Base-by-base conservation (phyloP, 2,113 vertebrate genomes). In the Amazona guildingii region DNA sequence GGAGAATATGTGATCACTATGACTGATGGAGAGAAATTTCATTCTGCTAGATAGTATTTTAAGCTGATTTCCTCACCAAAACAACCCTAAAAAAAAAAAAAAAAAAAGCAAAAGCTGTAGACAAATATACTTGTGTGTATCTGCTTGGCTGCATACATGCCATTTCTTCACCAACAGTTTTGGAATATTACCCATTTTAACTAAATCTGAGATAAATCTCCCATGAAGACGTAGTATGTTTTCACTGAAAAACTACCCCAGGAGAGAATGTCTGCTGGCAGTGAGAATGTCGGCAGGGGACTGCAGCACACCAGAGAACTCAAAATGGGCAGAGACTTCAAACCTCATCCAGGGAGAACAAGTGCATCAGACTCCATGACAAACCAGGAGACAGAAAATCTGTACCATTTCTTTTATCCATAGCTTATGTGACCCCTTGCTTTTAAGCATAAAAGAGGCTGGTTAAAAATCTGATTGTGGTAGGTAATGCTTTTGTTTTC, bases 21-120 rank as follows among this genome's bases (percentile, higher is more conserved):
- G 70, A 90, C 66, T 90, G 85, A 92, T 66, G 52, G 75, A 88
- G 15, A 48, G 72, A 95, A 90, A 92, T 83, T 43, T 92, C 28
- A 49, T 69, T 70, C 35, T 74, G 3, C 51, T 79, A 75, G 57
- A 57, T 8, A 86, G 35, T 5, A 21, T 77, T 95, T 94, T 89
- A 91, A 82, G 16, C 31, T 33, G 29, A 64, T 75, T 90, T 16
- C 9, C 12, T 59, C 54, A 49, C 8, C 4, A 19, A 23, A 59
- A 41, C 6, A 16, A 25, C 23, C 7, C 13, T 24, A 35, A 43
- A 57, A 82, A 25, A 62, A 18, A 20, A 43, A 6, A 52, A 25
- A 28, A 39, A 69, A 2, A 41, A 68, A 61, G 43, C 12, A 39
- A 28, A 15, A 5, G 1, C 15, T 66, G 8, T 68, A 46, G 46